A percentile compares a stretch with the other conserved stretches of the same genome.
Conservation (phyloP, 2,888 invertebrate genomes). For the Neoscelio sp. region DNA sequence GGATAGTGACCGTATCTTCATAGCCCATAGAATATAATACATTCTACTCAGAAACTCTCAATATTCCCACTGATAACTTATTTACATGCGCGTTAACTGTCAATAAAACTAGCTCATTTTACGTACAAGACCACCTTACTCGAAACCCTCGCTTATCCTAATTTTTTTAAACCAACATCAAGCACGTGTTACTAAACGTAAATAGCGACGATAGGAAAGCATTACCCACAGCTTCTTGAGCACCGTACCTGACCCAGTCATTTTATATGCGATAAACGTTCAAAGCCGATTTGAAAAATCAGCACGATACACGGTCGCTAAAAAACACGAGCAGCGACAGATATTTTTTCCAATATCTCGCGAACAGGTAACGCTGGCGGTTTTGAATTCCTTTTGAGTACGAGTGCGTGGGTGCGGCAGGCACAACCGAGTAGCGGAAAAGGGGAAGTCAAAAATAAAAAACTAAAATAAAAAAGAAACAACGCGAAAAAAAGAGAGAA, state of each 20-base stretch:
- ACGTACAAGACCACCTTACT: not conserved
- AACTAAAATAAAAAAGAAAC: not conserved
- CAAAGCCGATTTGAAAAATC: conserved; percentile 65
- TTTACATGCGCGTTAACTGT: conserved; percentile 24
- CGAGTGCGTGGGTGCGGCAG: conserved; percentile 70
- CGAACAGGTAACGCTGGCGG: conserved; percentile 69
- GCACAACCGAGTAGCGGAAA: conserved; percentile 68
- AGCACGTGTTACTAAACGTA: no score
- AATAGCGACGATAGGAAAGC: not conserved
- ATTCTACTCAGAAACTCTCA: conserved; percentile 3
- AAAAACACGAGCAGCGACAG: conserved; percentile 75
- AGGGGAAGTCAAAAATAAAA: conserved; percentile 60
- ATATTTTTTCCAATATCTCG: conserved; percentile 70
- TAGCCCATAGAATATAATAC: conserved; percentile 58
- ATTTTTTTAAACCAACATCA: no score
- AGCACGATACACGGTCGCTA: conserved; percentile 57
- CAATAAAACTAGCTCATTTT: conserved; percentile 9
- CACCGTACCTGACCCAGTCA: conserved; percentile 22
- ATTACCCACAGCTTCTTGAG: conserved; percentile 2
- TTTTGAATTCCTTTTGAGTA: conserved; percentile 83
- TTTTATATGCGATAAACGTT: conserved; percentile 47
- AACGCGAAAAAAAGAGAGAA: not conserved
- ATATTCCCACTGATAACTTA: conserved; percentile 48
- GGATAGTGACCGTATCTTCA: conserved; percentile 58
- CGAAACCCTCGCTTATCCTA: no score